Conservation (phyloP, 2,113 vertebrate genomes). For the Gorsachius goisagi region DNA sequence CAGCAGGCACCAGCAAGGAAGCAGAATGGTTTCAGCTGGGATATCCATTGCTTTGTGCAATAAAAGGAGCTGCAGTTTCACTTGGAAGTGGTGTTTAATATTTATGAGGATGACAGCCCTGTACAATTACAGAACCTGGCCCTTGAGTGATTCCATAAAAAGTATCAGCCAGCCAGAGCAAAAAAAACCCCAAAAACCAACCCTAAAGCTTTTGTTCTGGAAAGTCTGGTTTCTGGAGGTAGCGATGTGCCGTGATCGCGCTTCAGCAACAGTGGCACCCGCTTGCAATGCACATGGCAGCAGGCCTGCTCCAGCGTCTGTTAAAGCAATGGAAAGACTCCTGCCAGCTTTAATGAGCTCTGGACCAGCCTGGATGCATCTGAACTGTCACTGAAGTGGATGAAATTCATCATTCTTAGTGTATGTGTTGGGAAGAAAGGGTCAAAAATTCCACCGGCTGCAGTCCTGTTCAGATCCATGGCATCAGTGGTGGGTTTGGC, state of each 20-base stretch:
- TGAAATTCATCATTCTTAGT: background rate
- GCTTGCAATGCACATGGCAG: background rate
- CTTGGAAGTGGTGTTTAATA: slow-evolving; percentile 56
- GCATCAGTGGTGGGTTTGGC: background rate
- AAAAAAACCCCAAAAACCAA: background rate
- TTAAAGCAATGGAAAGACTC: background rate
- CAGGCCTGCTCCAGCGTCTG: background rate
- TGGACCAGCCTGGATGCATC: background rate
- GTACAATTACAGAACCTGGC: slow-evolving; percentile 48
- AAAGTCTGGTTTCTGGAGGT: background rate
- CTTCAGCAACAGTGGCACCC: background rate
- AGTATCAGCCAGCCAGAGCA: background rate
- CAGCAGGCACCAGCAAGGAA: slow-evolving; percentile 36
- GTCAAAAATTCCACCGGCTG: background rate
- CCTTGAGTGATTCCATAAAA: slow-evolving; percentile 23
- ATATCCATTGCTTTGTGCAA: slow-evolving; percentile 35
- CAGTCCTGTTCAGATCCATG: background rate
- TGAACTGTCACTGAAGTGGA: background rate
- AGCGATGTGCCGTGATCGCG: fast-evolving
- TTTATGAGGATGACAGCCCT: slow-evolving; percentile 51
- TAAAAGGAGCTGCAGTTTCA: slow-evolving; percentile 44
- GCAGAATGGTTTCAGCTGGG: slow-evolving; percentile 69
- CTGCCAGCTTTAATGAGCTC: background rate
- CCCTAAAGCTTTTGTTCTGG: slow-evolving; percentile 26
- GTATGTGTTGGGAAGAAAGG: background rate